Base-by-base conservation (phyloP, 2,113 vertebrate genomes). In the Eulemur rufifrons region DNA sequence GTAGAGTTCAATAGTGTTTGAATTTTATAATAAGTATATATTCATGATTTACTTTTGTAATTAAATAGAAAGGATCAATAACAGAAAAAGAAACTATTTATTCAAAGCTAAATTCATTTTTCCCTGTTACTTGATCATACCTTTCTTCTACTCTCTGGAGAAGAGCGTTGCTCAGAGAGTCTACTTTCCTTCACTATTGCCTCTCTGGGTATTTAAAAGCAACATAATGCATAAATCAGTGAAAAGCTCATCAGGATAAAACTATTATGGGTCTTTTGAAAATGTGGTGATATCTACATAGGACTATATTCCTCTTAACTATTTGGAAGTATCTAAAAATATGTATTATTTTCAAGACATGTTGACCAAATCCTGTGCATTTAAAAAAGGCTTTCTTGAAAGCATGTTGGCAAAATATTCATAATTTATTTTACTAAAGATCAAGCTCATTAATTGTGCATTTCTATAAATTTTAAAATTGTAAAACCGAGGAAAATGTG, bases 21-120 rank as follows among this genome's bases (percentile, higher is more conserved):
- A 94, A 91, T 94, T 91, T 96, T 69, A 81, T 97, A 77, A 54
- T 87, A 92, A 59, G 42, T 52, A 39, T 87, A 21, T 56, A 86
- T 71, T 89, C 68, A 52, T 93, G 86, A 96, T 94, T 97, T 97
- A 89, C 77, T 97, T 86, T 86, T 86, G 25, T 94, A 96, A 91
- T 97, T 94, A 95, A 91, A 78, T 59, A 96, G 73, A 86, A 88
- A 88, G 37, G 34, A 95, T 96, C 82, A 54, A 89, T 93, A 73
- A 73, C 18, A 89, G 47, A 89, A 95, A 96, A 88, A 63, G 39
- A 82, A 94, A 74, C 34, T 78, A 32, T 96, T 90, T 85, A 87
- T 94, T 89, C 54, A 91, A 56, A 95, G 56, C 21, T n/a, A 27
- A 86, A 78, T 94, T 94, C 32, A n/a, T 39, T 83, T 37, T 59